phyloP scores from a whole-genome alignment of 2,888 invertebrate genomes.

The Lucinisca nassula region DNA sequence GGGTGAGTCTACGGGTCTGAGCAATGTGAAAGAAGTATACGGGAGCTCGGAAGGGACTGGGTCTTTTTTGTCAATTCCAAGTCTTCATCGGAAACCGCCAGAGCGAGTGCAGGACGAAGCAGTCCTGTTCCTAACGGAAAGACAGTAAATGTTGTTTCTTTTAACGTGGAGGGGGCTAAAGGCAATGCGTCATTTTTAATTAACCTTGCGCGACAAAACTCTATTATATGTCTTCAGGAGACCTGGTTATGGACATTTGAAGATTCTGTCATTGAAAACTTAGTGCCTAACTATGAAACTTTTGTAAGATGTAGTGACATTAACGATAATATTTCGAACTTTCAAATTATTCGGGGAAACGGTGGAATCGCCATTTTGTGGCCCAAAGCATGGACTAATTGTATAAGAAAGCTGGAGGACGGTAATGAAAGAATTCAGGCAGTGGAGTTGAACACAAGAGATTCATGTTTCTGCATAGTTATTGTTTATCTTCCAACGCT shows the following conservation, averaged over 20 bases:
- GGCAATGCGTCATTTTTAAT: slow-evolving; percentile 3
- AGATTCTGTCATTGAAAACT: neutral
- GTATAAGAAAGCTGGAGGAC: neutral
- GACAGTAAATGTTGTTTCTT: slow-evolving; percentile 1
- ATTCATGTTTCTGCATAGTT: neutral
- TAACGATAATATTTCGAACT: slow-evolving; percentile 1
- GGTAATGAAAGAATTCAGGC: slow-evolving; percentile 6
- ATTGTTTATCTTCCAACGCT: slow-evolving; percentile 12
- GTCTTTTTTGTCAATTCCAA: neutral
- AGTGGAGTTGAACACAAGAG: neutral
- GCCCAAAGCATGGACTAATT: neutral
- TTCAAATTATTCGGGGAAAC: neutral
- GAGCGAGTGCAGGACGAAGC: neutral
- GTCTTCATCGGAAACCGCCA: neutral
- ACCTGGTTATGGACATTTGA: slow-evolving; percentile 20
- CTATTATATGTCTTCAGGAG: slow-evolving; percentile 6
- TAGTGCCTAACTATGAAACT: slow-evolving; percentile 10
- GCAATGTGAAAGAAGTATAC: too few relatives aligned
- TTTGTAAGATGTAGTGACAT: neutral
- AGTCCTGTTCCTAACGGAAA: neutral
- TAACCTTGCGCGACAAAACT: neutral
- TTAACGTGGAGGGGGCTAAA: neutral
- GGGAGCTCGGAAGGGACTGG: too few relatives aligned
- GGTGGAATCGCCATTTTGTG: slow-evolving; percentile 16
- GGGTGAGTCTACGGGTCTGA: too few relatives aligned